A percentile compares a stretch with the other conserved stretches of the same genome.
These are phyloP conservation scores for Dascyllus trimaculatus DNA, from an alignment of 2,113 vertebrate species.

Conservation along the genomic window DNA sequence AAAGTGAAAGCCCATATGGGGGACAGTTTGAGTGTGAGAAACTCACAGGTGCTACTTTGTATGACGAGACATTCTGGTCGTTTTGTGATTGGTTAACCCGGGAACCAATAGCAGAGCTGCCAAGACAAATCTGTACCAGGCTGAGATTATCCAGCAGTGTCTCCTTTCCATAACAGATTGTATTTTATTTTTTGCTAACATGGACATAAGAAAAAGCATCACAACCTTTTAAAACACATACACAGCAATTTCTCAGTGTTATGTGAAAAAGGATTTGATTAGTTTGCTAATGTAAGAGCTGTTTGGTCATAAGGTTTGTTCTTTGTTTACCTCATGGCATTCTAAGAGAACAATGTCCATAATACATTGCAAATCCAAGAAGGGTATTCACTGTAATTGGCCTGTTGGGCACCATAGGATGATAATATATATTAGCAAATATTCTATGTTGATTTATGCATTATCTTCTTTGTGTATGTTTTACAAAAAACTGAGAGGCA, in stretches of 20 bases:
- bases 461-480: neutral
- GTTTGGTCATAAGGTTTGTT: neutral
- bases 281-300: no score
- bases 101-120: slow-evolving; percentile 57
- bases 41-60: slow-evolving; percentile 74
- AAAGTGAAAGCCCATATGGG: slow-evolving; percentile 6
- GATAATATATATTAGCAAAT: slow-evolving; percentile 5
- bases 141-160: neutral
- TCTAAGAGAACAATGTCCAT: neutral
- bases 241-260: neutral
- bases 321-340: neutral
- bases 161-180: neutral
- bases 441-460: neutral
- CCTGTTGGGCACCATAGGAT: neutral
- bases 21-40: slow-evolving; percentile 72
- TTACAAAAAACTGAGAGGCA: neutral
- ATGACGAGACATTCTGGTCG: slow-evolving; percentile 59
- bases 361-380: neutral
- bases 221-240: no score
- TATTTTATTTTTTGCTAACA: neutral
- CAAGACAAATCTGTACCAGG: neutral
- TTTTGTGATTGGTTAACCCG: slow-evolving; percentile 62
- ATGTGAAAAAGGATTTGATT: no score
- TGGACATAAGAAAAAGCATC: neutral
- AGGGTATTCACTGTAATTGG: neutral